phyloP scores from a whole-genome alignment of 2,797 vertebrate species.

The Muraenolepis orangiensis region DNA sequence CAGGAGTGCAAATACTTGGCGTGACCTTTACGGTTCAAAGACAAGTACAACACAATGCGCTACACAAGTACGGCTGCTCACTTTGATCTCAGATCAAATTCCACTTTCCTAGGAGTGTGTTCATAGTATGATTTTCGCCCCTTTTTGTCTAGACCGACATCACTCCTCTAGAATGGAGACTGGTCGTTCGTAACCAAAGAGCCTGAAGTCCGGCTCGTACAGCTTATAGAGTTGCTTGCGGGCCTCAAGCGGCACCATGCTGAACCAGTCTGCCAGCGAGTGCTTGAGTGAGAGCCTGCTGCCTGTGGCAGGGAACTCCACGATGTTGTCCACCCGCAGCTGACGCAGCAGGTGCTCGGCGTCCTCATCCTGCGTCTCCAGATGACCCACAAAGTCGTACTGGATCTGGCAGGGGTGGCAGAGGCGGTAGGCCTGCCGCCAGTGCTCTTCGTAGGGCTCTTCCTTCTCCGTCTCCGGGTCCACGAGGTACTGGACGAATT shows the following conservation, averaged over 20 bases:
- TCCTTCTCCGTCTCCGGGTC: slow-evolving; percentile 89
- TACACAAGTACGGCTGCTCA: slow-evolving; percentile 13
- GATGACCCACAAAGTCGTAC: slow-evolving; percentile 90
- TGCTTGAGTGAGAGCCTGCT: slow-evolving; percentile 84
- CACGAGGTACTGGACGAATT: slow-evolving; percentile 94
- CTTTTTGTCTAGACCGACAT: slow-evolving; percentile 11
- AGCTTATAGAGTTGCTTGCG: slow-evolving; percentile 85
- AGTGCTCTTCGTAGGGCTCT: slow-evolving; percentile 94
- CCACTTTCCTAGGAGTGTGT: not conserved
- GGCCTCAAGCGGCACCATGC: slow-evolving; percentile 78
- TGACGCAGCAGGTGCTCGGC: slow-evolving; percentile 82
- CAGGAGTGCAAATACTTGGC: not conserved
- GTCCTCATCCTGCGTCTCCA: slow-evolving; percentile 88
- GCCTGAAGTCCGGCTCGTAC: slow-evolving; percentile 88
- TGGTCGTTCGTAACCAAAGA: slow-evolving; percentile 88
- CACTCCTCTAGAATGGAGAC: slow-evolving; percentile 70
- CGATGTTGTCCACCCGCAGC: slow-evolving; percentile 82
- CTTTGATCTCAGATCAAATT: not conserved
- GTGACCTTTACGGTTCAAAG: not conserved
- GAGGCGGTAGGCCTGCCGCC: slow-evolving; percentile 90
- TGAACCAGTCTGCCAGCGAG: slow-evolving; percentile 89
- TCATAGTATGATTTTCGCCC: not conserved
- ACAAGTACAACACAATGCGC: slow-evolving; percentile 1
- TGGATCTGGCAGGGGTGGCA: slow-evolving; percentile 96
- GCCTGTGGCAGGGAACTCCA: slow-evolving; percentile 85